A percentile compares a stretch with the other conserved stretches of the same genome.
Evolutionary conservation across 2,797 vertebrate species (phyloP).

Genomic region (Spatula clypeata): DNA sequence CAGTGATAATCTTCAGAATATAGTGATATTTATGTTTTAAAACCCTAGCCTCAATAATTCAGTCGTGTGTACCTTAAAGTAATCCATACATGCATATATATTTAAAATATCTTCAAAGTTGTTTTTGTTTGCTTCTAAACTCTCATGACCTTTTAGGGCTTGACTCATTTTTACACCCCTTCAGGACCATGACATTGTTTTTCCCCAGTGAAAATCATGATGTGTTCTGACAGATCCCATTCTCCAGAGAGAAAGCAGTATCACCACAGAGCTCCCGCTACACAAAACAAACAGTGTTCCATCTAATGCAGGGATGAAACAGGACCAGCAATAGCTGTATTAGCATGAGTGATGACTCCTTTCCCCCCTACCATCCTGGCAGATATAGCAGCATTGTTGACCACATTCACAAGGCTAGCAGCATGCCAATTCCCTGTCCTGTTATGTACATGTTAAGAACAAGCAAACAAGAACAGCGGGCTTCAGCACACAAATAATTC

Average conservation of each 20-base stretch:
- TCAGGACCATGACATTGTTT: slow-evolving; percentile 21
- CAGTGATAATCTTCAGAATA: background rate
- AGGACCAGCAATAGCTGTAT: background rate
- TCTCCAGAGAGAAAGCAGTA: background rate
- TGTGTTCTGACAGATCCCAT: slow-evolving; percentile 37
- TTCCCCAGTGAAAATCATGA: background rate
- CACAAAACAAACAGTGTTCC: background rate
- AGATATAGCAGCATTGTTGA: slow-evolving; percentile 30
- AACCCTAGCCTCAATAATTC: background rate
- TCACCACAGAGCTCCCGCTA: background rate
- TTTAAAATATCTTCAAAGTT: background rate
- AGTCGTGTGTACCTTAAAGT: fast-evolving
- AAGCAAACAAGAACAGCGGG: background rate
- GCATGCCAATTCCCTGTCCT: background rate
- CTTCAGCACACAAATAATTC: background rate
- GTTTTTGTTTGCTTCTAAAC: background rate
- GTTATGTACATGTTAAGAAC: background rate
- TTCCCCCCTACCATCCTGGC: background rate
- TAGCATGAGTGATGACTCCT: background rate
- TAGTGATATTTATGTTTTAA: background rate
- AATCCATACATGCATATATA: background rate
- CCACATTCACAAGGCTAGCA: background rate
- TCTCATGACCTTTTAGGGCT: background rate
- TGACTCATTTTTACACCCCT: slow-evolving; percentile 7
- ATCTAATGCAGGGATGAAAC: background rate